Evolutionary conservation across 1,140 invertebrate genomes (phyloP).

Genomic region (Acyrthosiphon pisum): DNA sequence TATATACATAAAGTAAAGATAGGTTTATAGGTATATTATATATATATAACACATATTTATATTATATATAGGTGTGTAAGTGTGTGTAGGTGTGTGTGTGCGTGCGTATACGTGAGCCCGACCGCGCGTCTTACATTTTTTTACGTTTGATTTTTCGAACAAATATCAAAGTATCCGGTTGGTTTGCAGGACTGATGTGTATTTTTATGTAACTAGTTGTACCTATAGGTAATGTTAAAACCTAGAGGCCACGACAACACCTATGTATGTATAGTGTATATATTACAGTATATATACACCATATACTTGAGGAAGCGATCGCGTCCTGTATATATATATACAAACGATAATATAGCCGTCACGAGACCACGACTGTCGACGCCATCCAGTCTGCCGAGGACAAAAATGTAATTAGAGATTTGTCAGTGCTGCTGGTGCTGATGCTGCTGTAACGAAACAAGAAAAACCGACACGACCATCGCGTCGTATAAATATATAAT

Average conservation of each 20-base stretch:
- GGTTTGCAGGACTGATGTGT: neutral
- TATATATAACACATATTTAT: neutral
- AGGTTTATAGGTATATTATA: too few relatives aligned
- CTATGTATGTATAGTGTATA: too few relatives aligned
- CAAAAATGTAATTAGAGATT: conserved; percentile 14
- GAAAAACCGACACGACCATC: neutral
- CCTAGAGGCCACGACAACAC: neutral
- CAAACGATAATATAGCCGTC: neutral
- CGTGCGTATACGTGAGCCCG: neutral
- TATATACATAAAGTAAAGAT: neutral
- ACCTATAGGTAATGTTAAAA: neutral
- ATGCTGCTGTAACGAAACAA: neutral
- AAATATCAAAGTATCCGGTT: neutral
- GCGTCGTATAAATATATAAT: too few relatives aligned
- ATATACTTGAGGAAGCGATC: neutral
- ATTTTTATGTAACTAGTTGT: neutral
- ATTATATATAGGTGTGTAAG: neutral
- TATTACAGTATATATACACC: too few relatives aligned
- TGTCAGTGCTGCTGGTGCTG: neutral
- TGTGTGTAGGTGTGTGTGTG: neutral
- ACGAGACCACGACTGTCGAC: neutral
- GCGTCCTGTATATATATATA: neutral
- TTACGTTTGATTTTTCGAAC: neutral
- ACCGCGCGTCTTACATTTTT: neutral
- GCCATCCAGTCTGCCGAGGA: neutral